Evolutionary conservation across 2,888 invertebrate species (phyloP).

Genomic region (Frankliniella fusca): DNA sequence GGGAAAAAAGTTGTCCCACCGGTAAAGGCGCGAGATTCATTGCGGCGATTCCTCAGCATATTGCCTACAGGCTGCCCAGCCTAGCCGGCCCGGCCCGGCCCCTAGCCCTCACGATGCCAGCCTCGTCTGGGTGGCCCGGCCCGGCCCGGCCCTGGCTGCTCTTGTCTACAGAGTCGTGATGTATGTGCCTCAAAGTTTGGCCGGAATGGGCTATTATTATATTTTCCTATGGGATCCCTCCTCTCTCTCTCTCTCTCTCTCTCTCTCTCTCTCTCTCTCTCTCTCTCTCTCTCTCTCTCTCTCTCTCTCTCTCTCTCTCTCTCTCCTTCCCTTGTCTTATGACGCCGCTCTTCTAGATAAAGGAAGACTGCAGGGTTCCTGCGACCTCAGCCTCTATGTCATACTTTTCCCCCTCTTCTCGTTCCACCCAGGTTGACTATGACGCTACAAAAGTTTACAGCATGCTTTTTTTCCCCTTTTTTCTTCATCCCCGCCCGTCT

Average conservation of each 20-base stretch:
- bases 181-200: conserved; percentile 18
- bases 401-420: too few species aligned
- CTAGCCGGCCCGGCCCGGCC: not conserved
- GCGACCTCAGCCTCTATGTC: too few species aligned
- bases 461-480: too few species aligned
- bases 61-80: not conserved
- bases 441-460: too few species aligned
- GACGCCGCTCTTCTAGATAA: too few species aligned
- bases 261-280: not conserved
- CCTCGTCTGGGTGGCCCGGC: not conserved
- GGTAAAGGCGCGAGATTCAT: conserved; percentile 13
- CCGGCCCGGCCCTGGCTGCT: not conserved
- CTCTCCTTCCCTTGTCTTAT: too few species aligned
- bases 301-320: not conserved
- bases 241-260: not conserved
- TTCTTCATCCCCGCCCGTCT: too few species aligned
- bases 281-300: not conserved
- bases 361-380: not conserved
- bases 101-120: not conserved
- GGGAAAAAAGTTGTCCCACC: not conserved
- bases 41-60: conserved; percentile 6
- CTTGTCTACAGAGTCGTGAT: not conserved
- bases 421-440: too few species aligned
- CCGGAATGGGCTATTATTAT: conserved; percentile 22
- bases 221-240: not conserved